A percentile compares a stretch with the other conserved stretches of the same genome.
phyloP scores from a whole-genome alignment of 2,113 vertebrate species.

The Zapus hudsonius region DNA sequence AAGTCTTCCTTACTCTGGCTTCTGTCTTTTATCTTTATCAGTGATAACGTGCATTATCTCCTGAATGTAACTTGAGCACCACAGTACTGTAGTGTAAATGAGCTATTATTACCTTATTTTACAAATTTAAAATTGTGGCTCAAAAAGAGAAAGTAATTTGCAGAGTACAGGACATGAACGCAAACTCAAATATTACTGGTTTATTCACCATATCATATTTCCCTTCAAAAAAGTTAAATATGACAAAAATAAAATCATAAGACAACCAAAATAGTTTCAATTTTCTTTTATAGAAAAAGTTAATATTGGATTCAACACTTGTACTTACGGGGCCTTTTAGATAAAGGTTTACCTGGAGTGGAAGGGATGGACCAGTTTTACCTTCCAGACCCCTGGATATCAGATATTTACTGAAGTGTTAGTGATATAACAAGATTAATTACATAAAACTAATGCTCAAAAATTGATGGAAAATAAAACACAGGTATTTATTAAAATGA shows the following conservation, averaged over 20 bases:
- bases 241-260: background rate
- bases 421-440: slow-evolving; percentile 19
- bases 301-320: slow-evolving; percentile 30
- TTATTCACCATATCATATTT: background rate
- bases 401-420: slow-evolving; percentile 46
- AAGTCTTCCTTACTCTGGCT: background rate
- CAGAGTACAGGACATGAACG: background rate
- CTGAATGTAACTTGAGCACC: background rate
- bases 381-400: slow-evolving; percentile 34
- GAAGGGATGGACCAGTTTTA: background rate
- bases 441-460: slow-evolving; percentile 50
- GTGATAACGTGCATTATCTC: background rate
- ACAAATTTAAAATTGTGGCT: background rate
- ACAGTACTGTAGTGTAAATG: background rate
- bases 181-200: slow-evolving; percentile 9
- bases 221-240: background rate
- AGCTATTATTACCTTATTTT: slow-evolving; percentile 1
- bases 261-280: slow-evolving; percentile 10
- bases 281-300: slow-evolving; percentile 21
- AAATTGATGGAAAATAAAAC: slow-evolving; percentile 48
- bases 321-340: slow-evolving; percentile 43
- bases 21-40: slow-evolving; percentile 3
- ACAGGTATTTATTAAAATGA: slow-evolving; percentile 30
- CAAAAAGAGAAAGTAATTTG: slow-evolving; percentile 38
- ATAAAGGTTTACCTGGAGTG: slow-evolving; percentile 21